Percentiles rank a stretch among this genome's conserved stretches.
Evolutionary conservation across 2,113 vertebrate genomes (phyloP).

Genomic region (Gadus macrocephalus): DNA sequence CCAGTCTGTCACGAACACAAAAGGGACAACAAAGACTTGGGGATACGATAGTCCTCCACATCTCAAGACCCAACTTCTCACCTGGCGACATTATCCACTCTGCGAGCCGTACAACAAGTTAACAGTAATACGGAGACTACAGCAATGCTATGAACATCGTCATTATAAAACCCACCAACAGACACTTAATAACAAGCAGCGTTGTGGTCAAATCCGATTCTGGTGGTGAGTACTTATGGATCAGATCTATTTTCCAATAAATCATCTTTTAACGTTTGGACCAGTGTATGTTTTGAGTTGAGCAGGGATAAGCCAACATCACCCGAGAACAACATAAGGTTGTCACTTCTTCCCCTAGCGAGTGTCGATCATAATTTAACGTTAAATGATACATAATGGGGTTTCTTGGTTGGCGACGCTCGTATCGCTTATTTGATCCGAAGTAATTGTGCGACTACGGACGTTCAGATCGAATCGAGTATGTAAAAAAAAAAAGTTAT

Average conservation of each 20-base stretch:
- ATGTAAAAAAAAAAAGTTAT: too few relatives aligned
- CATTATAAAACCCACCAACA: constrained; percentile 28
- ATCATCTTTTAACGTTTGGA: too few relatives aligned
- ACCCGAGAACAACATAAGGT: background rate
- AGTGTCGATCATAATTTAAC: constrained; percentile 40
- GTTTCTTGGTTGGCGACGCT: background rate
- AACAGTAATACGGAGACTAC: constrained; percentile 3
- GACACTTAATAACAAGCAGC: constrained; percentile 41
- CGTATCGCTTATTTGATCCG: too few relatives aligned
- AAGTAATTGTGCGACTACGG: too few relatives aligned
- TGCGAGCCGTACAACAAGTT: background rate
- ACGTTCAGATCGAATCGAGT: too few relatives aligned
- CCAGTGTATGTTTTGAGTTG: too few relatives aligned
- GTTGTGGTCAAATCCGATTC: constrained; percentile 47
- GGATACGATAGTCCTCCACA: constrained; percentile 57
- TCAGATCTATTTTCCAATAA: too few relatives aligned
- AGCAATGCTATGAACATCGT: constrained; percentile 14
- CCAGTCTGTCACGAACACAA: constrained; percentile 69
- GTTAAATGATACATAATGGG: constrained; percentile 32
- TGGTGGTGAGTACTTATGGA: constrained; percentile 65
- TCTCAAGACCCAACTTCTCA: constrained; percentile 33
- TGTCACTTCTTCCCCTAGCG: constrained; percentile 37
- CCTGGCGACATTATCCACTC: constrained; percentile 44
- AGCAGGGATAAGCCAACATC: background rate
- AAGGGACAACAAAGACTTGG: constrained; percentile 72